Evolutionary conservation across 2,797 vertebrate species (phyloP).

Genomic region (Cyclopterus lumpus): DNA sequence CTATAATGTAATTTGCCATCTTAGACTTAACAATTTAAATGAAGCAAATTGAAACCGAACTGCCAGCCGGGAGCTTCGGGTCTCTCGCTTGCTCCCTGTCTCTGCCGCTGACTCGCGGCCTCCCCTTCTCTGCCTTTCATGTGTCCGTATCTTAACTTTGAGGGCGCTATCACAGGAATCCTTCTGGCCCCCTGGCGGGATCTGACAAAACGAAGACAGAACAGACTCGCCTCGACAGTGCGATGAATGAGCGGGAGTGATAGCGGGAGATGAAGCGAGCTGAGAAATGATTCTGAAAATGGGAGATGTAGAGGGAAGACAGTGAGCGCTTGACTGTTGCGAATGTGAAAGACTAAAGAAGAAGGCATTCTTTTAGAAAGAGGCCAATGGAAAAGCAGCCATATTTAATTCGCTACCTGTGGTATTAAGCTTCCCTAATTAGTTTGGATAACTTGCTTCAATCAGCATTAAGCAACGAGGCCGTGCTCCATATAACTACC

Average conservation of each 20-base stretch:
- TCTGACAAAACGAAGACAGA: slow-evolving; percentile 54
- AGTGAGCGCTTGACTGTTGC: slow-evolving; percentile 5
- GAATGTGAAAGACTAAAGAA: not conserved
- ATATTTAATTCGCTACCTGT: slow-evolving; percentile 1
- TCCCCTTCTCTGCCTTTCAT: slow-evolving; percentile 34
- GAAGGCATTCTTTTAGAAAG: not conserved
- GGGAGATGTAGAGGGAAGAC: slow-evolving; percentile 20
- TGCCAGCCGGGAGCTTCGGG: slow-evolving; percentile 8
- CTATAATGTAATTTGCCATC: slow-evolving; percentile 27
- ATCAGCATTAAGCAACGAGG: slow-evolving; percentile 19
- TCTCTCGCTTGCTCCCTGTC: not conserved
- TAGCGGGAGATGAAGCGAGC: slow-evolving; percentile 61
- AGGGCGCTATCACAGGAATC: slow-evolving; percentile 58
- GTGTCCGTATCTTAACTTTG: slow-evolving; percentile 51
- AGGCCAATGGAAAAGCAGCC: slow-evolving; percentile 10
- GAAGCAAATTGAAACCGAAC: slow-evolving; percentile 30
- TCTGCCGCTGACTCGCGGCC: slow-evolving; percentile 12
- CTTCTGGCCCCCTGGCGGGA: slow-evolving; percentile 52
- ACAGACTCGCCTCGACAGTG: slow-evolving; percentile 32
- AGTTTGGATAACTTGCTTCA: not conserved
- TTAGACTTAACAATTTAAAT: slow-evolving; percentile 24
- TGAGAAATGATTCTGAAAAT: slow-evolving; percentile 54
- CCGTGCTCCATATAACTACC: not conserved
- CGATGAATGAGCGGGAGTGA: slow-evolving; percentile 52
- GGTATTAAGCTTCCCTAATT: not conserved